Evolutionary conservation across 2,797 vertebrate species (phyloP), one percentile per base, ranked within the genome.

Genomic region (Melanotaenia maccullochi): DNA sequence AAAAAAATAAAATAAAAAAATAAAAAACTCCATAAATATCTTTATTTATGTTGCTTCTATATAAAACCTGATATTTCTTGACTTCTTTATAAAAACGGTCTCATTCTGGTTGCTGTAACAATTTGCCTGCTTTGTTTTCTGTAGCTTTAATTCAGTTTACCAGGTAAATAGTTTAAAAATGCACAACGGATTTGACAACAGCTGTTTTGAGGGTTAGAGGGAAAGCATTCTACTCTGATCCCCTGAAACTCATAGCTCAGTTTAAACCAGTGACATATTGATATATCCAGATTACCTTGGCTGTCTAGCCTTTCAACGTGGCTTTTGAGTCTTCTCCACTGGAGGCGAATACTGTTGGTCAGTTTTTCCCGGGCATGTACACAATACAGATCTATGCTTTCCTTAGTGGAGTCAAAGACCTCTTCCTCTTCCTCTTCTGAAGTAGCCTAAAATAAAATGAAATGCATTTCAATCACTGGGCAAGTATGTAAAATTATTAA

Each of bases 271-370:
- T 11, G 52, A 3, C 5, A 25, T 8, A 32, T 32, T 30, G 24
- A 44, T 2, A 14, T 22, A 32, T 16, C 18, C 9, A 54, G 25
- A 25, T 13, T 71, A 98, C 98, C 97, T 96, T 97, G 96, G 83
- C 94, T 97, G 92, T 98, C 97, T 68, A 98, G 92, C 83, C 93
- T 96, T 67, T 99, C 97, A n/a, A 99, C 95, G 0, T 99, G 97
- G 82, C 92, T 96, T 92, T 97, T 98, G 70, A 99, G 84, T 91
- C 95, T 96, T 73, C 97, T 95, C 98, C 97, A 99, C 83, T 99
- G 97, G 57, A 96, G 97, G 1, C 97, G 96, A 91, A 99, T 97
- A 93, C 96, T 98, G 85, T 97, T 96, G 69, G 96, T 97, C 69
- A 99, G 95, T 81, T 98, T 96, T 60, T 98, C 97, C 25, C 96